These are phyloP conservation scores for Staurois parvus DNA, from an alignment of 2,797 vertebrate species.

Conservation along the genomic window DNA sequence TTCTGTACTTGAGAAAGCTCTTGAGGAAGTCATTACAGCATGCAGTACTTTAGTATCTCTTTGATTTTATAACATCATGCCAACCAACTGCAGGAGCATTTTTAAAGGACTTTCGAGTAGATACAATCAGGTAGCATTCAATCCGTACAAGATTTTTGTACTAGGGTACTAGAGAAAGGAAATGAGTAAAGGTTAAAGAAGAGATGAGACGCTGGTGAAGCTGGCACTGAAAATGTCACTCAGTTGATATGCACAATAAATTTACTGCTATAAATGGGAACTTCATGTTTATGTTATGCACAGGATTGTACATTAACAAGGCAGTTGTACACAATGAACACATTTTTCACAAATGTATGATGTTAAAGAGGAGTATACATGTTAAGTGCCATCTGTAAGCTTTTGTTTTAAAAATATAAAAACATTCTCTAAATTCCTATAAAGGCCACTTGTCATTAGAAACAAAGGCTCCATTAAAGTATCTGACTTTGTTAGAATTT, in stretches of 20 bases:
- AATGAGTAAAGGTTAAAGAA: too few relatives aligned
- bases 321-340: not conserved
- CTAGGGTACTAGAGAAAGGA: too few relatives aligned
- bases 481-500: constrained; percentile 36
- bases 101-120: not conserved
- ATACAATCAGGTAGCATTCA: not conserved
- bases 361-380: not conserved
- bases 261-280: not conserved
- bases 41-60: not conserved
- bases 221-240: not conserved
- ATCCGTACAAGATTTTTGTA: not conserved
- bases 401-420: not conserved
- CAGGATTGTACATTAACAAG: not conserved
- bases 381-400: not conserved
- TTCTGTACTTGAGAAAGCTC: not conserved
- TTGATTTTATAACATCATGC: not conserved
- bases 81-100: not conserved
- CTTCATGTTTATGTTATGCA: not conserved
- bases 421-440: constrained; percentile 8
- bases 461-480: constrained; percentile 42
- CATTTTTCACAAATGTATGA: not conserved
- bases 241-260: not conserved
- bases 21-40: not conserved
- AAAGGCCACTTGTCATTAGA: constrained; percentile 34
- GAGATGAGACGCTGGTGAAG: not conserved